Conservation (phyloP, 2,113 vertebrate species). For the Anarhynchus alexandrinus region DNA sequence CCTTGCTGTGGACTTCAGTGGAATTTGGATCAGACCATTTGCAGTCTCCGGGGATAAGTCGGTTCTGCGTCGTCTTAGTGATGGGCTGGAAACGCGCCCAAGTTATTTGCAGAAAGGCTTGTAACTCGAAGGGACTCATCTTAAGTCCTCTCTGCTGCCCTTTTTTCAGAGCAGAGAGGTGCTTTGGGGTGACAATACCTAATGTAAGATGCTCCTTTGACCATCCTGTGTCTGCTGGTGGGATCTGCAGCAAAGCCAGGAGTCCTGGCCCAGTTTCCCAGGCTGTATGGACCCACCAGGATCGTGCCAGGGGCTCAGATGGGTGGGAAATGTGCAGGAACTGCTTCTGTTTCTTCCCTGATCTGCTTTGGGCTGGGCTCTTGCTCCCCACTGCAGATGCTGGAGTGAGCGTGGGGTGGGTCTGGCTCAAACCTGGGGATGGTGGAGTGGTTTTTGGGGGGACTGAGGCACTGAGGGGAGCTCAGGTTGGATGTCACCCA, state of each 20-base stretch:
- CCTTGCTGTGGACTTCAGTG: slow-evolving; percentile 1
- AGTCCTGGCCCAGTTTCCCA: not conserved
- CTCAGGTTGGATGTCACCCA: not conserved
- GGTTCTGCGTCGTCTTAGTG: not conserved
- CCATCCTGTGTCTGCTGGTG: accelerated
- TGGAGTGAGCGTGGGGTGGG: accelerated
- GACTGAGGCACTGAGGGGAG: accelerated
- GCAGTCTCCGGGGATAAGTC: slow-evolving; percentile 5
- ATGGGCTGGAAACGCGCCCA: not conserved
- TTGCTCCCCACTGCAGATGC: not conserved
- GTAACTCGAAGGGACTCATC: accelerated
- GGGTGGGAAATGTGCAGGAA: not conserved
- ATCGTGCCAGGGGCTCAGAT: not conserved
- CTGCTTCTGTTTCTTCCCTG: accelerated
- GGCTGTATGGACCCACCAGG: not conserved
- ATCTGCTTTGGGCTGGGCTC: not conserved
- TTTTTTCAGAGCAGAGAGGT: not conserved
- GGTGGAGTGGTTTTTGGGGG: too few relatives aligned
- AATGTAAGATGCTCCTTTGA: accelerated
- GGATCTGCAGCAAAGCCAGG: not conserved
- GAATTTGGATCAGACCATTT: slow-evolving; percentile 43
- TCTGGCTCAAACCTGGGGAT: not conserved
- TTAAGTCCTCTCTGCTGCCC: not conserved
- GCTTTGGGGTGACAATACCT: not conserved
- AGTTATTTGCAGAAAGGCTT: not conserved